These are phyloP conservation scores for Mastomys coucha DNA, from an alignment of 2,113 vertebrate species.

Conservation along the genomic window DNA sequence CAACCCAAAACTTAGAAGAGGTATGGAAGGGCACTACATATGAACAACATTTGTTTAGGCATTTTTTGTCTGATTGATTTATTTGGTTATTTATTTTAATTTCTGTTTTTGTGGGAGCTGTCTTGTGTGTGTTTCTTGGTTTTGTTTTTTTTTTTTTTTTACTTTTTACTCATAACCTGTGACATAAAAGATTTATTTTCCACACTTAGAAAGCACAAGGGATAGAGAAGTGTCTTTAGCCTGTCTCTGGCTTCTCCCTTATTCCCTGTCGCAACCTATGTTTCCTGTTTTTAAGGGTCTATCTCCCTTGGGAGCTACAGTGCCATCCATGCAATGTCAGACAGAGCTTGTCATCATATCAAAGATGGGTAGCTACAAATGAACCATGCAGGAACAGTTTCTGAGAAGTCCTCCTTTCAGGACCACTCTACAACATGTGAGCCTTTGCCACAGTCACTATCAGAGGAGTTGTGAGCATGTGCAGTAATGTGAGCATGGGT, in stretches of 20 bases:
- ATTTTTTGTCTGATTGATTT: background rate
- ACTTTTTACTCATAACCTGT: slow-evolving; percentile 67
- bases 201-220: slow-evolving; percentile 17
- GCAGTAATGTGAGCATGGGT: too few species aligned
- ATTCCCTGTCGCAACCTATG: too few species aligned
- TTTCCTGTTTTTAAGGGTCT: background rate
- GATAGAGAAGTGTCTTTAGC: background rate
- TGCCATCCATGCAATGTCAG: background rate
- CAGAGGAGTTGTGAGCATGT: background rate
- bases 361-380: background rate
- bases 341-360: background rate
- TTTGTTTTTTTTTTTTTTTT: background rate
- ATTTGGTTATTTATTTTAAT: background rate
- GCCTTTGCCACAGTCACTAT: background rate
- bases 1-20: background rate
- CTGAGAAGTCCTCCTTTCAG: background rate
- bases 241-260: background rate
- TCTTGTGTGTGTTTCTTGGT: background rate
- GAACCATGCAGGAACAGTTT: background rate
- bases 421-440: background rate
- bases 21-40: background rate
- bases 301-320: background rate
- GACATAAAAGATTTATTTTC: background rate
- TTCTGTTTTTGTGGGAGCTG: background rate
- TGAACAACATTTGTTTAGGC: background rate